Evolutionary conservation across 2,888 invertebrate species (phyloP).

Genomic region (Hylaea fasciaria): DNA sequence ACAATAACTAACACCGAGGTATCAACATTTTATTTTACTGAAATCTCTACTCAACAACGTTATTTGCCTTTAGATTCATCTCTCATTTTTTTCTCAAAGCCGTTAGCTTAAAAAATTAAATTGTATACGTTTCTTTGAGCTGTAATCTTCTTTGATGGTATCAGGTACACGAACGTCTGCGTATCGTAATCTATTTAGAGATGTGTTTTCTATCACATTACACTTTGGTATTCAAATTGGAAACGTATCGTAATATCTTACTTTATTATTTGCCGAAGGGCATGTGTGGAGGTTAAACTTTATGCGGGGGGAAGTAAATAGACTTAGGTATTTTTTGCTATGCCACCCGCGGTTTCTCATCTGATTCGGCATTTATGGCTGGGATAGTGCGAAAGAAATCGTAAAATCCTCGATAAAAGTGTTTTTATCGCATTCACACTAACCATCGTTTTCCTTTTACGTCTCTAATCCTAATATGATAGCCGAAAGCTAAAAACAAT

Average conservation of each 20-base stretch:
- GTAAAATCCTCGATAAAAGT: constrained; percentile 77
- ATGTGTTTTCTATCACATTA: constrained; percentile 22
- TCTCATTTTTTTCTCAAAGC: constrained; percentile 3
- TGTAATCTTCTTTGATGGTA: constrained; percentile 30
- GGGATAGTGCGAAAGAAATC: constrained; percentile 73
- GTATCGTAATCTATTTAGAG: constrained; percentile 20
- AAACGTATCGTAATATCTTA: constrained; percentile 32
- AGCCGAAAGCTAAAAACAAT: constrained; percentile 38
- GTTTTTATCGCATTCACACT: constrained; percentile 68
- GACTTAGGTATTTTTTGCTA: constrained; percentile 63
- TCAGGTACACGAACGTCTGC: constrained; percentile 13
- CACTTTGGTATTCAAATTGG: constrained; percentile 33
- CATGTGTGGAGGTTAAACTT: constrained; percentile 51
- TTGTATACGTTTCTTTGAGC: constrained; percentile 18
- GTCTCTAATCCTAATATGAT: constrained; percentile 63
- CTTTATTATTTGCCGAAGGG: constrained; percentile 40
- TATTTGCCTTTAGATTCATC: background rate
- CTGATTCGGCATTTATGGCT: constrained; percentile 76
- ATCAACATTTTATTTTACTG: background rate
- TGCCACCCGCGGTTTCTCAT: constrained; percentile 69
- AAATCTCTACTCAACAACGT: constrained; percentile 7
- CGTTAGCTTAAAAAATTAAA: constrained; percentile 11
- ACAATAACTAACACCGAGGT: background rate
- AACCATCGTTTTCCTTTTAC: constrained; percentile 66
- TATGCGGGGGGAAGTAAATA: constrained; percentile 62